Conservation (phyloP, 2,888 invertebrate species). For the Phengaris alcon region DNA sequence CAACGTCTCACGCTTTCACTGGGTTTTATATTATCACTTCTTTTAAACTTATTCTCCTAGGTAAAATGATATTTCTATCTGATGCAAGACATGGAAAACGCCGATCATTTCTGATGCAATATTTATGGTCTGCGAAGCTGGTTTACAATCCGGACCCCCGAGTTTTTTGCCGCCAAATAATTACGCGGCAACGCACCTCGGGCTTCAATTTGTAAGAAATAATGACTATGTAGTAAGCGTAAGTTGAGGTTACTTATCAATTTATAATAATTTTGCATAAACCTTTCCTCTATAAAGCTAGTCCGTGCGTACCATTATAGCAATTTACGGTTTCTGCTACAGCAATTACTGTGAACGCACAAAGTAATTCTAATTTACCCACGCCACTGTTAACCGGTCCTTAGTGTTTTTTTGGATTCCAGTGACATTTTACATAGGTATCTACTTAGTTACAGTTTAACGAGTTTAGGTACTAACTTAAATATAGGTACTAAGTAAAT, state of each 20-base stretch:
- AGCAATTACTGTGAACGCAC: not conserved
- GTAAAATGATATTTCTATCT: conserved; percentile 34
- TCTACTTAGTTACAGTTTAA: too few species aligned
- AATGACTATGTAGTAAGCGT: conserved; percentile 1
- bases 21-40: too few species aligned
- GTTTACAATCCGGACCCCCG: conserved; percentile 37
- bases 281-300: not conserved
- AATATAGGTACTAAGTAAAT: too few species aligned
- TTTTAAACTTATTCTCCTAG: conserved; percentile 7
- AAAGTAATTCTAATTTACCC: not conserved
- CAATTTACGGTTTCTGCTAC: not conserved
- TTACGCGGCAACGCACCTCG: conserved; percentile 34
- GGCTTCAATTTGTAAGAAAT: not conserved
- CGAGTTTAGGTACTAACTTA: too few species aligned
- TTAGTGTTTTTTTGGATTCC: not conserved
- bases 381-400: not conserved
- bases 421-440: too few species aligned
- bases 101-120: conserved; percentile 58
- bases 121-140: conserved; percentile 41
- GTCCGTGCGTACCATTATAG: not conserved
- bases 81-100: conserved; percentile 48
- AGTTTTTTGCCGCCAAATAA: conserved; percentile 40
- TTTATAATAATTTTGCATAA: conserved; percentile 19
- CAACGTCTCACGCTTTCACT: too few species aligned
- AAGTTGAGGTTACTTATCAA: not conserved